Percentiles rank a stretch among this genome's conserved stretches.
Evolutionary conservation across 2,113 vertebrate species (phyloP).

Genomic region (Caretta caretta): DNA sequence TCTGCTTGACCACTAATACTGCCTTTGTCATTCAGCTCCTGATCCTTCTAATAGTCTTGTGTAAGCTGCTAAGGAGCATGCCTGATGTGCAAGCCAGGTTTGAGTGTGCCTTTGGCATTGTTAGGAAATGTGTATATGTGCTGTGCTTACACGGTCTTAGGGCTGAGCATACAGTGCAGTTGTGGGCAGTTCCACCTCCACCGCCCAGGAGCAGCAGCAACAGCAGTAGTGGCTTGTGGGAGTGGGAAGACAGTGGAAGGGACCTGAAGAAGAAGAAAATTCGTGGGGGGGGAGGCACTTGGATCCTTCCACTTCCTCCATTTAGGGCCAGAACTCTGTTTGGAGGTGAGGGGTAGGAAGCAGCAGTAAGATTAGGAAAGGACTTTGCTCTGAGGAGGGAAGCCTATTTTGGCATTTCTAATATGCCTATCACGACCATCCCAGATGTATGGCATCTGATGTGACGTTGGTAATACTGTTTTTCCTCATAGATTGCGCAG

Average conservation of each 20-base stretch:
- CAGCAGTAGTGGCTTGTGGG: neutral
- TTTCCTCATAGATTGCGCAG: slow-evolving; percentile 87
- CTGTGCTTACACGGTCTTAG: neutral
- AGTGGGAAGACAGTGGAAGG: neutral
- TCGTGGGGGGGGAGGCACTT: neutral
- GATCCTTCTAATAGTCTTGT: neutral
- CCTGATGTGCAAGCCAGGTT: neutral
- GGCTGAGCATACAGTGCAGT: neutral
- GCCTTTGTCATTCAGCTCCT: neutral
- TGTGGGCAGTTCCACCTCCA: neutral
- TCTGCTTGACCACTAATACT: neutral
- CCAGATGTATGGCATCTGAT: neutral
- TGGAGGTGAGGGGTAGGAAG: no score
- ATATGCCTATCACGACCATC: neutral
- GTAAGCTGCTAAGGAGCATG: neutral
- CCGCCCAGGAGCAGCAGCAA: no score
- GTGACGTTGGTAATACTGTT: neutral
- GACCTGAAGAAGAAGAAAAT: neutral
- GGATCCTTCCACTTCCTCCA: neutral
- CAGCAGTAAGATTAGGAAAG: accelerated
- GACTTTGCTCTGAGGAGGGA: neutral
- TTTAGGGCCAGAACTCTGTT: neutral
- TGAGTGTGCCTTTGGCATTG: neutral
- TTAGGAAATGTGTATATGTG: neutral
- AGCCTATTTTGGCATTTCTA: neutral